phyloP scores from a whole-genome alignment of 2,888 invertebrate species.

The Campopleginae sp. region DNA sequence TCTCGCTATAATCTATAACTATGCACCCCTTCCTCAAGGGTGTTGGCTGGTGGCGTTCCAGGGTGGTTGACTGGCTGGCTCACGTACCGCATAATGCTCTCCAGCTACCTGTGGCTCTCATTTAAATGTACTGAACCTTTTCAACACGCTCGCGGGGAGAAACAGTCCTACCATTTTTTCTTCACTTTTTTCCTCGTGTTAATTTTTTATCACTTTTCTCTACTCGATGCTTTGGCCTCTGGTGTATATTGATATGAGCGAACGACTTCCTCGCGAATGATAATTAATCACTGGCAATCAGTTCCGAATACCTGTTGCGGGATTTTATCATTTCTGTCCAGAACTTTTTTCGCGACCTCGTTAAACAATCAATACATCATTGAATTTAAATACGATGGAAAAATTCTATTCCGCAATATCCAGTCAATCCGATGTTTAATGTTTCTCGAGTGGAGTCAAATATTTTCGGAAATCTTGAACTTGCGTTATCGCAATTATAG shows the following conservation, averaged over 20 bases:
- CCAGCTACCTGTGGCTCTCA: constrained; percentile 82
- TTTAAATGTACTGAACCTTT: constrained; percentile 82
- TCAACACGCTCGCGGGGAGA: constrained; percentile 61
- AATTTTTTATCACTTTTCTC: constrained; percentile 62
- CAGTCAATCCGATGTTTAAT: not conserved
- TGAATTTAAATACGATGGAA: not conserved
- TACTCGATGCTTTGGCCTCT: constrained; percentile 65
- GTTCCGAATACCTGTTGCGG: constrained; percentile 76
- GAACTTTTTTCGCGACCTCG: constrained; percentile 26
- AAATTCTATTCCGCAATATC: not conserved
- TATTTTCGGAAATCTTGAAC: not conserved
- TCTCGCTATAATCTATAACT: constrained; percentile 77
- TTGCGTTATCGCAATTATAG: not conserved
- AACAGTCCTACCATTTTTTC: constrained; percentile 50
- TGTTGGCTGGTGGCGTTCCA: constrained; percentile 69
- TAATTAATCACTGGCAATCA: constrained; percentile 77
- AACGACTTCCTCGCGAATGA: constrained; percentile 42
- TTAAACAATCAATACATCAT: constrained; percentile 23
- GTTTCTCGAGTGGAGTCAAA: not conserved
- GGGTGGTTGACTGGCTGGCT: constrained; percentile 70
- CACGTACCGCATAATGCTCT: constrained; percentile 79
- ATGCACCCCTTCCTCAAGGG: constrained; percentile 74
- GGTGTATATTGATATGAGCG: constrained; percentile 71
- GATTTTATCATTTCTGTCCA: constrained; percentile 1
- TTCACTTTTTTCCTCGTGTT: constrained; percentile 10